Evolutionary conservation across 30 jellyfish, hydroid and myxozoan genomes (phyloP), one percentile per base, ranked within the genome.

Genomic region (Aurelia aurita): DNA sequence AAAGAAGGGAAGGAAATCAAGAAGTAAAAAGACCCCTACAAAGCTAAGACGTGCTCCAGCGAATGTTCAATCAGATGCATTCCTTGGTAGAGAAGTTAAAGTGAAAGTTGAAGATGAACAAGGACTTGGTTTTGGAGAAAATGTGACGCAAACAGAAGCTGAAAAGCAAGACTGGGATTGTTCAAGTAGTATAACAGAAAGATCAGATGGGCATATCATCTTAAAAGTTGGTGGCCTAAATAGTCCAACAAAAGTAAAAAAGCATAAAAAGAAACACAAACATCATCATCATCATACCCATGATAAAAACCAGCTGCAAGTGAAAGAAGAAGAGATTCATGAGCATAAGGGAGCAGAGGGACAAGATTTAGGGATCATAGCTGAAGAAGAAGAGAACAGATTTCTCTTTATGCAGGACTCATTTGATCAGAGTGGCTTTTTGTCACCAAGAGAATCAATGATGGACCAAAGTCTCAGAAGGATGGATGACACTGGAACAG

Each of bases 201-300:
- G 83, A 31, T 35, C 89, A 27, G 96, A 86, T 68, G 96, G 96
- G 13, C 96, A 86, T 54, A 64, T 86, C 22, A 86, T 86, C 10
- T 58, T 86, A 59, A 86, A 64, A 28, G 77, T 86, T 9, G 92
- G 85, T 29, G 91, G 91, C 15, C 58, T 82, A 32, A 32, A 34
- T 60, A 82, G 85, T 43, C 91, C 91, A 12, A 68, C 85, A 43
- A 68, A 68, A 69, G 60, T 43, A 15, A 82, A 82, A 61, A 82
- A 82, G 45, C 91, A 82, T 39, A 82, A 69, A 73, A 82, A 82
- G 49, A 82, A 69, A 31, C 85, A 82, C 47, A 82, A 82, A 29
- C 85, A 82, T 70, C 77, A 59, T 26, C 91, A 82, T 58, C 91
- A 66, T 47, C 27, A 18, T 20, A 27, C 27, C 43, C 64, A 43